Percentiles rank a stretch among this genome's conserved stretches.
Conservation (phyloP, 1,140 invertebrate species). For the Lerema accius region DNA sequence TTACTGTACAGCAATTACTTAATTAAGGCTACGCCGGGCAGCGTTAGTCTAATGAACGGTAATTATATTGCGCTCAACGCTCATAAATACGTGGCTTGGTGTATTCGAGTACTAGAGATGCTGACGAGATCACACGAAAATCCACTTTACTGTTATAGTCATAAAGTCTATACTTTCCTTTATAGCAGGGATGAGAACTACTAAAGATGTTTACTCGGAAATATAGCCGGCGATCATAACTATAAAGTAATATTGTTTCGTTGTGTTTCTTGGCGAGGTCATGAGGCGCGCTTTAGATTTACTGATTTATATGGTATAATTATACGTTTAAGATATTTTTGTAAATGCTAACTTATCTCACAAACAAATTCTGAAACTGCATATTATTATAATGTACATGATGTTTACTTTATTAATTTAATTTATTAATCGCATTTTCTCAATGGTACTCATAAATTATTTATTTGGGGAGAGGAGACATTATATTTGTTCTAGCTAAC, state of each 20-base stretch:
- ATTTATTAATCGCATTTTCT: too few species aligned
- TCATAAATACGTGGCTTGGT: slow-evolving; percentile 47
- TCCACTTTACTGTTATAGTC: neutral
- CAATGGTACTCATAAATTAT: too few species aligned
- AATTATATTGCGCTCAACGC: slow-evolving; percentile 64
- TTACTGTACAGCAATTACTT: slow-evolving; percentile 61
- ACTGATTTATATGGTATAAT: neutral
- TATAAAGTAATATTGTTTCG: too few species aligned
- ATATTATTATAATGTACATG: too few species aligned
- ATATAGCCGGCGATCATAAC: neutral
- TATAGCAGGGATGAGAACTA: neutral
- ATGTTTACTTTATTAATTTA: too few species aligned
- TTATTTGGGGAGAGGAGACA: too few species aligned
- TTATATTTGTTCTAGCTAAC: too few species aligned
- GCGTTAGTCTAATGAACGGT: slow-evolving; percentile 62
- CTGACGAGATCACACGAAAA: neutral
- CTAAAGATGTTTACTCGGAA: neutral
- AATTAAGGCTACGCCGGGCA: slow-evolving; percentile 63
- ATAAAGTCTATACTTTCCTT: slow-evolving; percentile 5
- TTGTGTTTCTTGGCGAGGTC: too few species aligned
- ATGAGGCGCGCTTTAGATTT: too few species aligned
- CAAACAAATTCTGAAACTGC: too few species aligned
- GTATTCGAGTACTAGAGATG: slow-evolving; percentile 27
- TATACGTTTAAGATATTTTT: too few species aligned
- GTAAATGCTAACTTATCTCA: too few species aligned